Evolutionary conservation across 1,140 invertebrate species (phyloP).

Genomic region (Marisa cornuarietis): DNA sequence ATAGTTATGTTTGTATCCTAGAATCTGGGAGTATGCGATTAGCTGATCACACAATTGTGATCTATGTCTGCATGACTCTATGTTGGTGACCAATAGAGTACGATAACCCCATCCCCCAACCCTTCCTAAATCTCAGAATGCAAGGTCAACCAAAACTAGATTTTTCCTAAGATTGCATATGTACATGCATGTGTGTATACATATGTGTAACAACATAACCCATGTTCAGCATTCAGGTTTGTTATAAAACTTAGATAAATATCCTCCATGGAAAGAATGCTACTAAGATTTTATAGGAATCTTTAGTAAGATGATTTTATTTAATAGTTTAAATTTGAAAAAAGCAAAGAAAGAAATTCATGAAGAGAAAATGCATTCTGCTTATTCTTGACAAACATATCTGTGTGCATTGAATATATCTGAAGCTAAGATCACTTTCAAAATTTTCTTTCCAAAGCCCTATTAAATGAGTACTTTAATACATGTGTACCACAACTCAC

Average conservation of each 20-base stretch:
- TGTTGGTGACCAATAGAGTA: too few species aligned
- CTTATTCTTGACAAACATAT: neutral
- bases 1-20: too few species aligned
- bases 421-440: neutral
- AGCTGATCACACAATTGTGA: too few species aligned
- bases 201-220: too few species aligned
- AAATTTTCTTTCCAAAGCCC: neutral
- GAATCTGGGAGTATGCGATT: too few species aligned
- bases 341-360: neutral
- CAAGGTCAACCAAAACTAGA: too few species aligned
- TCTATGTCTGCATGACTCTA: too few species aligned
- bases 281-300: neutral
- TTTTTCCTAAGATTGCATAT: too few species aligned
- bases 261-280: neutral
- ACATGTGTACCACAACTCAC: neutral
- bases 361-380: neutral
- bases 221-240: neutral
- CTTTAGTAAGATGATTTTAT: neutral
- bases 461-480: neutral
- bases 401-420: neutral
- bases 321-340: neutral
- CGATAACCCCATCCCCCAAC: too few species aligned
- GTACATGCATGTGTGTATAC: too few species aligned
- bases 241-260: neutral
- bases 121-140: too few species aligned